These are phyloP conservation scores for Oophaga pumilio DNA, from an alignment of 2,113 vertebrate genomes.

Conservation along the genomic window DNA sequence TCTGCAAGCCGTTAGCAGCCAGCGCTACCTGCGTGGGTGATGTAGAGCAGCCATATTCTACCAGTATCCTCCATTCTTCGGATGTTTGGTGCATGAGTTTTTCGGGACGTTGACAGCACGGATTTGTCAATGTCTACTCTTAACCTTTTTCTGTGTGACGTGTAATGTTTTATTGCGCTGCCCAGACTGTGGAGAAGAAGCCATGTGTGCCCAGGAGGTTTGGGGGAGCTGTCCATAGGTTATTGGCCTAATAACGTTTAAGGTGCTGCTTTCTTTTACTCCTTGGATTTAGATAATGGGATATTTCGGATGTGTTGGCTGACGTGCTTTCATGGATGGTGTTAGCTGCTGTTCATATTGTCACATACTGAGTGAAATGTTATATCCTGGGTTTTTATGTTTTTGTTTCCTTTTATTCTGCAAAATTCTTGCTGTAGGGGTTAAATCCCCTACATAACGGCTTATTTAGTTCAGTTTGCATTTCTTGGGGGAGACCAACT, in stretches of 20 bases:
- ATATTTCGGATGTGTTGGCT: background rate
- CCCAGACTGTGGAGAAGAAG: background rate
- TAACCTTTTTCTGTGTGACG: background rate
- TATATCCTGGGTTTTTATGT: background rate
- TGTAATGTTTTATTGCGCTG: background rate
- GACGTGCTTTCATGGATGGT: background rate
- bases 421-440: background rate
- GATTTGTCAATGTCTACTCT: background rate
- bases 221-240: background rate
- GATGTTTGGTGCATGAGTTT: background rate
- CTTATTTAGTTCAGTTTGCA: too few species aligned
- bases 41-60: background rate
- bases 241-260: background rate
- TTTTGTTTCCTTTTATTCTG: background rate
- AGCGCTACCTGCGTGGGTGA: background rate
- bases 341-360: background rate
- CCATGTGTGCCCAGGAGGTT: too few species aligned
- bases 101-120: background rate
- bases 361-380: background rate
- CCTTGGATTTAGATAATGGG: background rate
- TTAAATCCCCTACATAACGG: too few species aligned
- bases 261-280: background rate
- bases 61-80: background rate
- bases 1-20: background rate
- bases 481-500: too few species aligned